phyloP scores from a whole-genome alignment of 2,888 invertebrate genomes.

The Asteroscopus sphinx region DNA sequence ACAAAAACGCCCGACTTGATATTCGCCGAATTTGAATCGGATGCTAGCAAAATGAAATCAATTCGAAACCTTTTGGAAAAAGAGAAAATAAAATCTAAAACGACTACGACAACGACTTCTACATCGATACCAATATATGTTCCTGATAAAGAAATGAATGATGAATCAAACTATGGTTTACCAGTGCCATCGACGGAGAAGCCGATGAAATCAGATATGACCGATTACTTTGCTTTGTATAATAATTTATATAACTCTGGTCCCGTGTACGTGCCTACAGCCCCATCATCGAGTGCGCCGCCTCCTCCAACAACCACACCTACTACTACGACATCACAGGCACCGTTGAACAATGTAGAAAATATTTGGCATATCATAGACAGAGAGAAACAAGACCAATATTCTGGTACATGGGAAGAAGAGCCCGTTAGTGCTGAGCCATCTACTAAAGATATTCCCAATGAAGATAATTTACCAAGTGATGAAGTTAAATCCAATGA shows the following conservation, averaged over 20 bases:
- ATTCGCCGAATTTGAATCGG: slow-evolving; percentile 85
- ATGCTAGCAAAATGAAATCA: slow-evolving; percentile 75
- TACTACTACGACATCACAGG: slow-evolving; percentile 63
- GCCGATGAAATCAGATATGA: slow-evolving; percentile 64
- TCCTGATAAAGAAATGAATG: slow-evolving; percentile 68
- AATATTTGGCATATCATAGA: slow-evolving; percentile 87
- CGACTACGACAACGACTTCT: slow-evolving; percentile 53
- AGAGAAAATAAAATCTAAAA: slow-evolving; percentile 68
- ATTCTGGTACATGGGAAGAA: slow-evolving; percentile 79
- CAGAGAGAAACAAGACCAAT: slow-evolving; percentile 77
- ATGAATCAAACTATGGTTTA: slow-evolving; percentile 64
- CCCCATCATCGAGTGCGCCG: slow-evolving; percentile 56
- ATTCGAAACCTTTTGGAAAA: slow-evolving; percentile 81
- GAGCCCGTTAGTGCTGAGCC: slow-evolving; percentile 63
- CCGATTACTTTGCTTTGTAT: slow-evolving; percentile 76
- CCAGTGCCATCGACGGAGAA: slow-evolving; percentile 54
- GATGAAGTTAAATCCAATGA: slow-evolving; percentile 40
- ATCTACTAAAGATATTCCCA: slow-evolving; percentile 41
- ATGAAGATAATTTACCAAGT: slow-evolving; percentile 33
- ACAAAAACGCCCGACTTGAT: slow-evolving; percentile 82
- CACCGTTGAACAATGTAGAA: slow-evolving; percentile 71
- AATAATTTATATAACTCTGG: slow-evolving; percentile 73
- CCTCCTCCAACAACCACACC: slow-evolving; percentile 66
- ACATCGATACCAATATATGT: slow-evolving; percentile 77
- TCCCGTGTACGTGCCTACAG: slow-evolving; percentile 70